phyloP scores from a whole-genome alignment of 2,888 invertebrate genomes.

The Actias luna region DNA sequence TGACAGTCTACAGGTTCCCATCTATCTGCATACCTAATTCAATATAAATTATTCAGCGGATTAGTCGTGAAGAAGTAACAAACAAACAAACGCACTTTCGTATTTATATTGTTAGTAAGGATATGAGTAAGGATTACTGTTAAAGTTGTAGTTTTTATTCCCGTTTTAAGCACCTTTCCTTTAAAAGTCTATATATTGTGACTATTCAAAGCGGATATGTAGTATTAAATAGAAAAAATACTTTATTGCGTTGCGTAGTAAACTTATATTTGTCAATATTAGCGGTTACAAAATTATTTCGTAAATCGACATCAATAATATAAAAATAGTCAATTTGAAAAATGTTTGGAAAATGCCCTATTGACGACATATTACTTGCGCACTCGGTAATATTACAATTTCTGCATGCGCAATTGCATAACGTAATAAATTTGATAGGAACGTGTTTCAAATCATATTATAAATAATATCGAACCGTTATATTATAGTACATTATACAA shows the following conservation, averaged over 20 bases:
- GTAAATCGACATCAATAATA: background rate
- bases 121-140: too few species aligned
- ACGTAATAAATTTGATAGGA: conserved; percentile 9
- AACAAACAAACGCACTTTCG: too few species aligned
- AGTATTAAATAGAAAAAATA: background rate
- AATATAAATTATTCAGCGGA: too few species aligned
- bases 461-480: background rate
- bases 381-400: conserved; percentile 7
- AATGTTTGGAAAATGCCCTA: conserved; percentile 8
- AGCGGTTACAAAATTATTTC: background rate
- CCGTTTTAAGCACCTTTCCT: too few species aligned
- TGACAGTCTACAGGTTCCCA: too few species aligned
- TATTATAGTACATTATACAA: background rate
- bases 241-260: background rate
- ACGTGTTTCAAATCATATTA: conserved; percentile 8
- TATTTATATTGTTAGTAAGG: too few species aligned
- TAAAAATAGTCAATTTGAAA: background rate
- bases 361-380: conserved; percentile 8
- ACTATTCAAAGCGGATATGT: too few species aligned
- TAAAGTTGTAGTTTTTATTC: too few species aligned
- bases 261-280: background rate
- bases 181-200: too few species aligned
- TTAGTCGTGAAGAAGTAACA: too few species aligned
- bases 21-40: too few species aligned
- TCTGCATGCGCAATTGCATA: conserved; percentile 10